phyloP scores from a whole-genome alignment of 2,888 invertebrate genomes.

The Trichogramma evanescens region DNA sequence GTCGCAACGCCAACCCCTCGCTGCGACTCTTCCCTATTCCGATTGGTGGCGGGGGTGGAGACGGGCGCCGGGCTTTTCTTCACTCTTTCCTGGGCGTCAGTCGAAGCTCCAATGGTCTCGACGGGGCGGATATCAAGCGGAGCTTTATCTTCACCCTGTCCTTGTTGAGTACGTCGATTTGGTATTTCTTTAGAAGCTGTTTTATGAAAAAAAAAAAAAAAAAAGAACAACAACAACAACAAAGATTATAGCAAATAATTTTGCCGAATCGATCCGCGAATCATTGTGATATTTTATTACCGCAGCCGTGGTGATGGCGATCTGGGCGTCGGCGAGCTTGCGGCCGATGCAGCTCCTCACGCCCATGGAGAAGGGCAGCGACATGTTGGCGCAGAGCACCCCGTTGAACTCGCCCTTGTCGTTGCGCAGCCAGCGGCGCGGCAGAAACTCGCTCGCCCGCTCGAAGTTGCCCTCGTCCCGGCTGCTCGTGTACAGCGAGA shows the following conservation, averaged over 20 bases:
- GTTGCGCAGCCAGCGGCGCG: slow-evolving; percentile 69
- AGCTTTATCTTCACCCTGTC: slow-evolving; percentile 53
- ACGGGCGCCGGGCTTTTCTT: too few species aligned
- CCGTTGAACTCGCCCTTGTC: slow-evolving; percentile 47
- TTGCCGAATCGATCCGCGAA: not conserved
- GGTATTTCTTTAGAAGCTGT: slow-evolving; percentile 52
- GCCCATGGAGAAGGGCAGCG: slow-evolving; percentile 77
- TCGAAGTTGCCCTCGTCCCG: slow-evolving; percentile 65
- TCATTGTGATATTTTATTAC: slow-evolving; percentile 44
- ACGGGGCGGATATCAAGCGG: slow-evolving; percentile 58
- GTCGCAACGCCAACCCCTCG: too few species aligned
- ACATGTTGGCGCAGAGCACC: slow-evolving; percentile 58
- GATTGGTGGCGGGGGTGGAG: too few species aligned
- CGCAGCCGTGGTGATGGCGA: slow-evolving; percentile 61
- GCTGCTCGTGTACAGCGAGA: slow-evolving; percentile 81
- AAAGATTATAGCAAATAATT: not conserved
- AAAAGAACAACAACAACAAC: too few species aligned
- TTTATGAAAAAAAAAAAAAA: not conserved
- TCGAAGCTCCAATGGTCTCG: slow-evolving; percentile 48
- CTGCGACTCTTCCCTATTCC: too few species aligned
- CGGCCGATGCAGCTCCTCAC: slow-evolving; percentile 76
- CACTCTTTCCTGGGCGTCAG: slow-evolving; percentile 1
- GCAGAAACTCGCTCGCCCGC: slow-evolving; percentile 61
- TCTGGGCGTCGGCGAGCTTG: slow-evolving; percentile 71
- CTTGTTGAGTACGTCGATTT: slow-evolving; percentile 51